A percentile compares a stretch with the other conserved stretches of the same genome.
phyloP scores from a whole-genome alignment of 1,140 invertebrate species.

The Drosophila varians region DNA sequence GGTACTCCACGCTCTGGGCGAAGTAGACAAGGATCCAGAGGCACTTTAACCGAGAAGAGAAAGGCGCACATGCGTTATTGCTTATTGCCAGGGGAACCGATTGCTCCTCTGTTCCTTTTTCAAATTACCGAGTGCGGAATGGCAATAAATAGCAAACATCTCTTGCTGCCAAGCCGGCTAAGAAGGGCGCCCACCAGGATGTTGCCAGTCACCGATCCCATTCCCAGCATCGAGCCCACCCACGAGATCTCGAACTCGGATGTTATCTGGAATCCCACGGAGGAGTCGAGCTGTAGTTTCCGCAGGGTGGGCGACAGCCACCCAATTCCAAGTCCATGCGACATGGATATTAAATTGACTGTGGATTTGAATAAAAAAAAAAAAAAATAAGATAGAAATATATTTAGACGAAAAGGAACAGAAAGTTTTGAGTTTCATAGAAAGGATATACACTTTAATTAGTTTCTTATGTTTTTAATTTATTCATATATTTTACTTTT shows the following conservation, averaged over 20 bases:
- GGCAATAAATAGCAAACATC: constrained; percentile 55
- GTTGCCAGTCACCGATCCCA: constrained; percentile 66
- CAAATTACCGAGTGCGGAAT: constrained; percentile 56
- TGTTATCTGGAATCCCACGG: constrained; percentile 40
- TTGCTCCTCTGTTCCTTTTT: not conserved
- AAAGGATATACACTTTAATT: too few relatives aligned
- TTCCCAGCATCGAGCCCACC: constrained; percentile 60
- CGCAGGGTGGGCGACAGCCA: constrained; percentile 63
- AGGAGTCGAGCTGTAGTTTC: constrained; percentile 49
- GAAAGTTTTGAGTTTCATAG: too few relatives aligned
- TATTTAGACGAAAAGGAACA: too few relatives aligned
- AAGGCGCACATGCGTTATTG: not conserved
- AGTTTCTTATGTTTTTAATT: too few relatives aligned
- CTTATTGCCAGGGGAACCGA: not conserved
- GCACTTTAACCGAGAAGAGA: constrained; percentile 29
- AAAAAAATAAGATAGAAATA: too few relatives aligned
- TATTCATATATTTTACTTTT: too few relatives aligned
- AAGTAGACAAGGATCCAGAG: constrained; percentile 64
- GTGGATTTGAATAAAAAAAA: not conserved
- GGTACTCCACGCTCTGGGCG: constrained; percentile 53
- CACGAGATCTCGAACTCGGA: constrained; percentile 60
- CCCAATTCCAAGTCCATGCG: constrained; percentile 64
- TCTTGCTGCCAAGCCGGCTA: constrained; percentile 47
- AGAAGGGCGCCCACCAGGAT: constrained; percentile 41
- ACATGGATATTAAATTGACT: constrained; percentile 66